Evolutionary conservation across 2,888 invertebrate species (phyloP), one percentile per base, ranked within the genome.

Genomic region (Epicampocera succincta): DNA sequence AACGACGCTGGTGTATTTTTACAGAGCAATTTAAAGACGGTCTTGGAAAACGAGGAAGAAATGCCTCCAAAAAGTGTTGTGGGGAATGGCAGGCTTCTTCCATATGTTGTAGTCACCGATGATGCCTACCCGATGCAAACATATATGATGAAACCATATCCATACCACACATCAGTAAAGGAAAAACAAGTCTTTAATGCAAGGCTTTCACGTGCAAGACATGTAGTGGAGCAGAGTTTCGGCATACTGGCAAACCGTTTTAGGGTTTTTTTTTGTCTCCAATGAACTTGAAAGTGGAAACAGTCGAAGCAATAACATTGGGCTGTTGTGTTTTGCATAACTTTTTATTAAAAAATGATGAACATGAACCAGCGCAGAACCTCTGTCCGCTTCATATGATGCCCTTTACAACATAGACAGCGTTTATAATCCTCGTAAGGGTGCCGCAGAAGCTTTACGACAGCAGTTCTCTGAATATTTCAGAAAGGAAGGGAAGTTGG

Each of bases 141-240:
- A 2, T 54, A 82, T 66, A 13, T 84, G n/a, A 58, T 83, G 48
- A 84, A 84, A 29, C 84, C 83, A 3, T 82, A 76, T 46, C 74
- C 75, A 17, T 77, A 54, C 19, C 74, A 75, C 13, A 68, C 60
- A 29, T 50, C 29, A 12, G 33, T 13, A 13, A 42, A 19, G 13
- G 50, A 73, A 5, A 73, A 73, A 61, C 61, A 73, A 61, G 13
- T 60, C 17, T 48, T 71, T 33, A 69, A 44, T 33, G 46, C 40
- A 42, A 71, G 71, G 42, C 71, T 71, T 19, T 61, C 72, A n/a
- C 61, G 73, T 40, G 63, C 50, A 25, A 63, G 54, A 17, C 73
- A 73, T 42, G 73, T 73, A 42, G 63, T 63, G 2, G 73, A 73
- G 42, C 73, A 56, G 33, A 46, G 38, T 19, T 75, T 66, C 12